Evolutionary conservation across 2,888 invertebrate species (phyloP), one percentile per base, ranked within the genome.

Genomic region (Helobdella robusta): DNA sequence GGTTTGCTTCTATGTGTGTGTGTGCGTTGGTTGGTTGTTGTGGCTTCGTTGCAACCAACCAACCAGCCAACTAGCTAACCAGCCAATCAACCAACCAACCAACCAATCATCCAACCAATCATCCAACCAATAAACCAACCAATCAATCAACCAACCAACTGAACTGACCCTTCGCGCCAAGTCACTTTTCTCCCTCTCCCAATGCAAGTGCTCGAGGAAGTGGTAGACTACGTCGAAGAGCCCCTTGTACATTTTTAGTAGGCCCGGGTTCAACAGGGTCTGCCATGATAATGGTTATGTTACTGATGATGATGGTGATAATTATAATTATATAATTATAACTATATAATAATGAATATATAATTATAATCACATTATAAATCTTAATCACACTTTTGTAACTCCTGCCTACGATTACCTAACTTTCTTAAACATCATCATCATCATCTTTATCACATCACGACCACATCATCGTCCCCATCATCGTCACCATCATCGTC

Each of bases 181-280:
- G 32, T 78, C 76, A 67, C 77, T 78, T 70, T 77, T 79, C 67
- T 84, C 84, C 73, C 84, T 83, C 75, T 87, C 87, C 76, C 87
- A 87, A 66, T 85, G 84, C 2, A 86, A 85, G 66, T 85, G 86
- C 72, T 87, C 86, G 30, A 87, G 79, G 77, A 88, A 88, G 28
- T 84, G 82, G 56, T 74, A 71, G 11, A 87, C 76, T 68, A 86
- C 77, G 64, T 84, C 84, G 71, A 84, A 83, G 58, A 88, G 77
- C 0, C 86, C 86, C 66, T 82, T 81, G 75, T 87, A 85, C 18
- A 82, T 81, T 50, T 83, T 83, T 65, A 86, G 81, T 28, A 85
- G 80, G 20, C 83, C 81, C 8, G 84, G 83, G 69, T 84, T 84
- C 59, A 87, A 84, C 62, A 91, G 77, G 63, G 85, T 85, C 74